These are phyloP conservation scores for Brachyptera risi DNA, from an alignment of 2,888 invertebrate genomes.

Conservation along the genomic window DNA sequence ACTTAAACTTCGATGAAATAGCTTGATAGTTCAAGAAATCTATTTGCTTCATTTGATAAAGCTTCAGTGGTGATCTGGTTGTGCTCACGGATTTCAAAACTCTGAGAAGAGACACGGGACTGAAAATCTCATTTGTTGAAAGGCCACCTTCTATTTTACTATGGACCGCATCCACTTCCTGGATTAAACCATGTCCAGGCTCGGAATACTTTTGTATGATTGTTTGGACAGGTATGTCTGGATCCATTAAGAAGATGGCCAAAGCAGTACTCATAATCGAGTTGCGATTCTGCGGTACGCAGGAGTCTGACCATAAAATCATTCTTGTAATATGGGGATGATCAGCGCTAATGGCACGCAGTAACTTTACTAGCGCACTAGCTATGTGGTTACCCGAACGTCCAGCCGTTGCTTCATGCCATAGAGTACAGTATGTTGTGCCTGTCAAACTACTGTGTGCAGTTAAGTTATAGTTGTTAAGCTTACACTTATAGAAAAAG, in stretches of 20 bases:
- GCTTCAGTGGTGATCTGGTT: too few relatives aligned
- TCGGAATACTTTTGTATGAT: constrained; percentile 6
- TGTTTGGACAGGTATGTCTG: background rate
- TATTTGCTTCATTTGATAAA: too few relatives aligned
- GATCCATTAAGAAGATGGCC: background rate
- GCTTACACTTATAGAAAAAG: constrained; percentile 3
- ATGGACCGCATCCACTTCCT: constrained; percentile 11
- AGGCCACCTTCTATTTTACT: constrained; percentile 1
- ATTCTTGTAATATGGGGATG: constrained; percentile 23
- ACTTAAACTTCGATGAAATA: too few relatives aligned
- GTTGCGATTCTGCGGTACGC: constrained; percentile 30
- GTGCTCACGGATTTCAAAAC: too few relatives aligned
- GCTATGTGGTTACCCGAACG: constrained; percentile 11
- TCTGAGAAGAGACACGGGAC: background rate
- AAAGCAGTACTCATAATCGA: constrained; percentile 28
- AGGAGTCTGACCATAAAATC: constrained; percentile 31
- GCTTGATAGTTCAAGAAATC: too few relatives aligned
- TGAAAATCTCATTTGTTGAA: background rate
- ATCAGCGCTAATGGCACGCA: background rate
- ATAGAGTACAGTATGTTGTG: background rate
- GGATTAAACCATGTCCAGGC: constrained; percentile 3
- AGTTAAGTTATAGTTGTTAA: background rate
- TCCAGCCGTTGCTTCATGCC: constrained; percentile 1
- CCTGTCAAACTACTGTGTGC: background rate
- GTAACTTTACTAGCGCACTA: background rate